Evolutionary conservation across 2,888 invertebrate genomes (phyloP).

Genomic region (Acleris holmiana): DNA sequence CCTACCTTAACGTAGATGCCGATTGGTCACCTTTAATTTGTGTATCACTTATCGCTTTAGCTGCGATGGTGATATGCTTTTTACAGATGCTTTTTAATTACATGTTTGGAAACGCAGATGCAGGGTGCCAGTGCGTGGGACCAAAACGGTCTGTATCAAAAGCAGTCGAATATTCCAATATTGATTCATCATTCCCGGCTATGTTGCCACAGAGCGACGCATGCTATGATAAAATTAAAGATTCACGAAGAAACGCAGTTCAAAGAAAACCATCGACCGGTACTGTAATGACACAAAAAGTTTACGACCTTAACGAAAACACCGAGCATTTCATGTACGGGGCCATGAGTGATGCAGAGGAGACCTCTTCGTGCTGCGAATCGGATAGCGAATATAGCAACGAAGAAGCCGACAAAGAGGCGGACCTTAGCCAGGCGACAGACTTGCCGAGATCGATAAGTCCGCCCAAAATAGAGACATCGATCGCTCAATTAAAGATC

Average conservation of each 20-base stretch:
- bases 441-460: constrained; percentile 48
- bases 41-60: constrained; percentile 55
- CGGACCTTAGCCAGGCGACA: constrained; percentile 24
- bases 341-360: constrained; percentile 55
- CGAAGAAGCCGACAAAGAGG: constrained; percentile 29
- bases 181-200: constrained; percentile 59
- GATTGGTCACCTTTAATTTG: constrained; percentile 66
- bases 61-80: constrained; percentile 58
- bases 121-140: constrained; percentile 54
- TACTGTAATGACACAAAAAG: constrained; percentile 59
- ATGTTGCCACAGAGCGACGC: constrained; percentile 53
- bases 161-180: constrained; percentile 52
- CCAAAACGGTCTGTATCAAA: constrained; percentile 38
- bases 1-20: constrained; percentile 56
- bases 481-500: constrained; percentile 64
- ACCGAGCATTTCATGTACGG: constrained; percentile 68
- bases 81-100: constrained; percentile 66
- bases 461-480: constrained; percentile 68
- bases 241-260: constrained; percentile 40
- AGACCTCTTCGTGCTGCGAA: constrained; percentile 6
- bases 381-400: constrained; percentile 46
- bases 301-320: constrained; percentile 73
- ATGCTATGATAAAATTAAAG: constrained; percentile 50
- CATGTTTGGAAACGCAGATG: constrained; percentile 52
- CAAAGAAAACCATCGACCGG: constrained; percentile 56